Percentiles rank a stretch among this genome's conserved stretches.
Evolutionary conservation across 2,888 invertebrate genomes (phyloP).

Genomic region (Caenorhabditis sp.): DNA sequence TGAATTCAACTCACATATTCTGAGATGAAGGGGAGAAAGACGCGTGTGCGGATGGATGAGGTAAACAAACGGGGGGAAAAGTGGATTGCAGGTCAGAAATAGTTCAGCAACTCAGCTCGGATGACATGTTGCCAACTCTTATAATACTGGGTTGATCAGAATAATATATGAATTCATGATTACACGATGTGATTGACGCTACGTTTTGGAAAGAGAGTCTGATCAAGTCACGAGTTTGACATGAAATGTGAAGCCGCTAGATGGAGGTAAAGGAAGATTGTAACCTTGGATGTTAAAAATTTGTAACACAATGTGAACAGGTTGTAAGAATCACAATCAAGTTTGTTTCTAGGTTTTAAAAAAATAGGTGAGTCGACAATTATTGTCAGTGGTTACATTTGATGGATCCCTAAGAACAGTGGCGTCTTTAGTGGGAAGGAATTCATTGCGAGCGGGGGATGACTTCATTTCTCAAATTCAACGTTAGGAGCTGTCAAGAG

Average conservation of each 20-base stretch:
- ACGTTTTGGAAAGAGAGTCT: background rate
- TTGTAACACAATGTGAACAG: no score
- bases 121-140: background rate
- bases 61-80: slow-evolving; percentile 29
- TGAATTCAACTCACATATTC: slow-evolving; percentile 62
- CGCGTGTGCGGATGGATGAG: slow-evolving; percentile 17
- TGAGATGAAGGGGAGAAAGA: slow-evolving; percentile 22
- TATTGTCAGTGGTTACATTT: slow-evolving; percentile 18
- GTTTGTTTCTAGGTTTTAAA: no score
- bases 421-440: no score
- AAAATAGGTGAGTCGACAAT: slow-evolving; percentile 12
- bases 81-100: slow-evolving; percentile 23
- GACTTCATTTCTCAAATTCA: background rate
- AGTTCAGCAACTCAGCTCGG: slow-evolving; percentile 8
- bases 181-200: no score
- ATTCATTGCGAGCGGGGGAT: no score
- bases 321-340: no score
- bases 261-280: no score
- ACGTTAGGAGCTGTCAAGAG: slow-evolving; percentile 15
- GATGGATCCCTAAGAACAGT: no score
- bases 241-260: no score
- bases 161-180: background rate
- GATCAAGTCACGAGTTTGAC: background rate
- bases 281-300: no score
- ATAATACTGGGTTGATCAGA: background rate